Evolutionary conservation across 2,888 invertebrate genomes (phyloP), one percentile per base, ranked within the genome.

Genomic region (Hydroisotoma schaefferi): DNA sequence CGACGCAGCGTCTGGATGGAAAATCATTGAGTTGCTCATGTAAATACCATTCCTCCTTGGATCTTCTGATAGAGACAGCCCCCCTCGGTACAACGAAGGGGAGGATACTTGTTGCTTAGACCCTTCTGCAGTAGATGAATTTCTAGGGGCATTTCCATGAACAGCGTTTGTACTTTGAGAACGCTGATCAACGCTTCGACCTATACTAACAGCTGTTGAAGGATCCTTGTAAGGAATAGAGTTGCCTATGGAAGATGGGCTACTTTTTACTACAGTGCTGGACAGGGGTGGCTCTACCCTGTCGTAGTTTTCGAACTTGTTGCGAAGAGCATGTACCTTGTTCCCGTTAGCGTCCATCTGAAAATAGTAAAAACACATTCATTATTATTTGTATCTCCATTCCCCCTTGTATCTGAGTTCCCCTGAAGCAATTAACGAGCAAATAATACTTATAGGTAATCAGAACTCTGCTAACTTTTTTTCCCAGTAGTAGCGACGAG

Each of bases 301-400:
- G 37, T 61, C 61, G 47, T 65, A 61, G 43, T 62, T 62, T 62
- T 72, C 72, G 67, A 72, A 72, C 38, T 65, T 70, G 43, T 72
- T 70, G 10, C 72, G 68, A 57, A 72, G 65, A 46, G 72, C 62
- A 40, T 68, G 68, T 26, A 72, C 72, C 64, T 72, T 63, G 59
- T 66, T 63, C 44, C 70, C 67, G 58, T 68, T 67, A 53, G 66
- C 65, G 62, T 68, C 67, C 70, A 70, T 70, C 70, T 70, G 51
- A 23, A 63, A 65, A n/a, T n/a, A n/a, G n/a, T n/a, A n/a, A n/a
- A n/a, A n/a, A n/a, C n/a, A n/a, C n/a, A n/a, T n/a, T n/a, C n/a
- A n/a, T n/a, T n/a, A n/a, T n/a, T n/a, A n/a, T n/a, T n/a, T n/a
- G n/a, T n/a, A n/a, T n/a, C n/a, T n/a, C n/a, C n/a, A n/a, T n/a